A percentile compares a stretch with the other conserved stretches of the same genome.
phyloP scores from a whole-genome alignment of 35 echinoderm and acorn worm species.

The Chiridota heheva region DNA sequence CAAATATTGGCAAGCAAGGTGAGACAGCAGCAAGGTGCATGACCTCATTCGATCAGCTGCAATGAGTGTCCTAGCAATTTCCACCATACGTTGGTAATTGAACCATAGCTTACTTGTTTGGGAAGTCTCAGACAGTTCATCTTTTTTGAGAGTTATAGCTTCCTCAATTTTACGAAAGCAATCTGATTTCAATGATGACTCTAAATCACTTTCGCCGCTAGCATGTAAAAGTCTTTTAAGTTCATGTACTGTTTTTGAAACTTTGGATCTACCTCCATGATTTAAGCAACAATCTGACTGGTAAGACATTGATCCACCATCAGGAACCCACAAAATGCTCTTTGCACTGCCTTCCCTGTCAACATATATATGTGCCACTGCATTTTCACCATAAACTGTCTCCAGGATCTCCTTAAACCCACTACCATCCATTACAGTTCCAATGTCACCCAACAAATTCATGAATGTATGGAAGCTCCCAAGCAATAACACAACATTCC shows the following conservation, averaged over 20 bases:
- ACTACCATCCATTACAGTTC: conserved; percentile 3
- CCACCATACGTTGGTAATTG: too few relatives aligned
- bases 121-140: too few relatives aligned
- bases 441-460: conserved; percentile 23
- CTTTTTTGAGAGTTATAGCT: too few relatives aligned
- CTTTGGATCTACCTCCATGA: neutral
- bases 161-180: too few relatives aligned
- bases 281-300: neutral
- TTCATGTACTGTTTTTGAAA: neutral
- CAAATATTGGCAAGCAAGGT: conserved; percentile 40
- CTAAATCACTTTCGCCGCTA: neutral
- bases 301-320: neutral
- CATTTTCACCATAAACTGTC: neutral
- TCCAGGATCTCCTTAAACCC: conserved; percentile 5
- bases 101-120: too few relatives aligned
- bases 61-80: too few relatives aligned
- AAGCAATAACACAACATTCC: conserved; percentile 19
- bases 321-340: neutral
- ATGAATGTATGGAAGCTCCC: conserved; percentile 36
- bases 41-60: too few relatives aligned
- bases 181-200: too few relatives aligned
- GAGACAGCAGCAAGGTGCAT: conserved; percentile 26
- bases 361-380: too few relatives aligned
- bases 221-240: conserved; percentile 1
- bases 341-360: too few relatives aligned